Evolutionary conservation across 2,888 invertebrate species (phyloP).

Genomic region (Dasypolia templi): DNA sequence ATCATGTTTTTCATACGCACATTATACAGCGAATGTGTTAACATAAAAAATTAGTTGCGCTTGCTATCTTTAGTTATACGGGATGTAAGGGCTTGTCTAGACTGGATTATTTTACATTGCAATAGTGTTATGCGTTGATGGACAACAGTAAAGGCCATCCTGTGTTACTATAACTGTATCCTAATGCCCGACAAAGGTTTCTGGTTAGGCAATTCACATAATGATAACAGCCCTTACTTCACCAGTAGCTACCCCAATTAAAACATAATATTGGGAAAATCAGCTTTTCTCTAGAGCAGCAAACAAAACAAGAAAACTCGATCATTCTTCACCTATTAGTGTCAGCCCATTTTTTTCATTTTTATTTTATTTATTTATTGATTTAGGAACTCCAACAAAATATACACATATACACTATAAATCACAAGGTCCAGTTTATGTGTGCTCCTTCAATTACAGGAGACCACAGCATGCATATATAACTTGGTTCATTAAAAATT

Average conservation of each 20-base stretch:
- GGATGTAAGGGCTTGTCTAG: constrained; percentile 29
- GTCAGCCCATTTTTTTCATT: not conserved
- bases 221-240: too few species aligned
- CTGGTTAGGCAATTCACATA: not conserved
- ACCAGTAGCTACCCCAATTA: not conserved
- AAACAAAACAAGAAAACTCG: not conserved
- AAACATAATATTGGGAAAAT: not conserved
- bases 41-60: constrained; percentile 63
- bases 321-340: not conserved
- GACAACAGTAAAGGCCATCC: too few species aligned
- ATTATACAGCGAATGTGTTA: constrained; percentile 59
- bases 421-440: too few species aligned
- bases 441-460: too few species aligned
- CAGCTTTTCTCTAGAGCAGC: not conserved
- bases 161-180: not conserved
- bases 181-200: not conserved
- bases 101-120: not conserved
- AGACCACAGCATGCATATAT: too few species aligned
- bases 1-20: constrained; percentile 58
- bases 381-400: too few species aligned
- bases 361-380: too few species aligned
- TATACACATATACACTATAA: too few species aligned
- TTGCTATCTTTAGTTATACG: constrained; percentile 49
- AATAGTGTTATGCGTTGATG: too few species aligned
- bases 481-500: too few species aligned